phyloP scores from a whole-genome alignment of 2,113 vertebrate species.

The Panthera uncia region DNA sequence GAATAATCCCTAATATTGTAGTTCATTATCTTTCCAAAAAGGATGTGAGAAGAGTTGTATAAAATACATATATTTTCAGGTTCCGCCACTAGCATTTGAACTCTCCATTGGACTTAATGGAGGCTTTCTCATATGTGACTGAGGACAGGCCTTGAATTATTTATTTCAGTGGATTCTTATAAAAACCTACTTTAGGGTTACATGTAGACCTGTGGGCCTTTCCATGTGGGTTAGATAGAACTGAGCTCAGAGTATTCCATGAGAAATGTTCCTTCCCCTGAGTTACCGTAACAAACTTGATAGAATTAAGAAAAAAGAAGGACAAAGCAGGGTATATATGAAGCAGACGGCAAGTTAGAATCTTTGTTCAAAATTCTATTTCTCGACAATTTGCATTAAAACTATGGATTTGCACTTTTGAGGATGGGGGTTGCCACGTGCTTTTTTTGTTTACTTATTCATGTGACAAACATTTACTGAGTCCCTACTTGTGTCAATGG shows the following conservation, averaged over 20 bases:
- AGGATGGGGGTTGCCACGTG: fast-evolving
- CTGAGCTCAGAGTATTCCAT: background rate
- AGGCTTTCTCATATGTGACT: background rate
- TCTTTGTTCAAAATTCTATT: background rate
- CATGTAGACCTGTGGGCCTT: background rate
- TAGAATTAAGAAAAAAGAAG: background rate
- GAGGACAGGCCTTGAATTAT: background rate
- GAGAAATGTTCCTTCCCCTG: background rate
- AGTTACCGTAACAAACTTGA: background rate
- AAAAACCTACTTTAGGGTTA: background rate
- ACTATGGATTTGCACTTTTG: background rate
- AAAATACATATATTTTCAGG: background rate
- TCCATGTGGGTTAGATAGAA: background rate
- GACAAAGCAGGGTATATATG: background rate
- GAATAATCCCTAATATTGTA: slow-evolving; percentile 21
- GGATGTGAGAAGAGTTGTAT: background rate
- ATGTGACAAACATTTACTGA: background rate
- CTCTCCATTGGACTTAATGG: slow-evolving; percentile 8
- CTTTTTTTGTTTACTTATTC: background rate
- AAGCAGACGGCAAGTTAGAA: background rate
- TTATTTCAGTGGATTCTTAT: background rate
- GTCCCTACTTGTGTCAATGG: too few relatives aligned
- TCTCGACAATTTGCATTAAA: background rate
- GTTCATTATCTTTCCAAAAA: slow-evolving; percentile 54
- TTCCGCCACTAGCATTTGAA: background rate